Evolutionary conservation across 1,140 invertebrate species (phyloP).

Genomic region (Drosophila takahashii): DNA sequence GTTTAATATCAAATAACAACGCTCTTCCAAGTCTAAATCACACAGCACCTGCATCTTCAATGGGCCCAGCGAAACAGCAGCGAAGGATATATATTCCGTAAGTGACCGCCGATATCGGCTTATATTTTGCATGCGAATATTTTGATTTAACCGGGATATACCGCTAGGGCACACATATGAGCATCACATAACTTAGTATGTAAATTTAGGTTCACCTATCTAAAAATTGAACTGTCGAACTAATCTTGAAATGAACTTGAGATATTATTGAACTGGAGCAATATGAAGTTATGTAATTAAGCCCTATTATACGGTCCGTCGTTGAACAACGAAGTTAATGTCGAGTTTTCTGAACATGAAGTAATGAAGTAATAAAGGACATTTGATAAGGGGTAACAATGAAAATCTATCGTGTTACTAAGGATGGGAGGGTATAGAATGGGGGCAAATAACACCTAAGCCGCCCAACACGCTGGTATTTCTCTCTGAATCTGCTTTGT

Average conservation of each 20-base stretch:
- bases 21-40: not conserved
- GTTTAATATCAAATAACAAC: not conserved
- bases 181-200: not conserved
- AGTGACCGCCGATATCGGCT: not conserved
- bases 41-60: constrained; percentile 6
- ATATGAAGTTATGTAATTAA: too few relatives aligned
- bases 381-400: constrained; percentile 1
- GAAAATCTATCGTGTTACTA: not conserved
- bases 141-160: not conserved
- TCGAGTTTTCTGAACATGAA: not conserved
- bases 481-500: not conserved
- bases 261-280: too few relatives aligned
- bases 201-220: not conserved
- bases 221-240: not conserved
- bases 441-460: constrained; percentile 1
- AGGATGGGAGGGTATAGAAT: constrained; percentile 3
- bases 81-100: constrained; percentile 4
- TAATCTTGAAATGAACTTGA: not conserved
- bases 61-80: constrained; percentile 6
- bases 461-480: constrained; percentile 3
- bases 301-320: not conserved
- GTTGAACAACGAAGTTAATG: not conserved
- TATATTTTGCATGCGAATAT: not conserved
- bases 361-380: not conserved
- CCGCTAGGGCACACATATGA: not conserved